These are phyloP conservation scores for Kryptolebias marmoratus DNA, from an alignment of 2,113 vertebrate species.

Conservation along the genomic window DNA sequence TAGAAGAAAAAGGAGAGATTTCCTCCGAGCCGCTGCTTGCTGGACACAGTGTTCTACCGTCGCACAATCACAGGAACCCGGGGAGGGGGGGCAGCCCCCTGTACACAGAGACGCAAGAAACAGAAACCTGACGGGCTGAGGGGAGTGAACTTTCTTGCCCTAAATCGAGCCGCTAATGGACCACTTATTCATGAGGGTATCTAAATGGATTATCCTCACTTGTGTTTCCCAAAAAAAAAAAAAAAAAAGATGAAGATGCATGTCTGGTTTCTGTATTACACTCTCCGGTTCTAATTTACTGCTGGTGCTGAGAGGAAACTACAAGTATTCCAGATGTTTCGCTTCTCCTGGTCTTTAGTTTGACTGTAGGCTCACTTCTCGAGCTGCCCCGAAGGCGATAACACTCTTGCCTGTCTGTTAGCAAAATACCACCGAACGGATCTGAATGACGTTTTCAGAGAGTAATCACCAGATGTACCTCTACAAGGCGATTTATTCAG, in stretches of 20 bases:
- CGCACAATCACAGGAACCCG: constrained; percentile 83
- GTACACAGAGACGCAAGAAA: constrained; percentile 21
- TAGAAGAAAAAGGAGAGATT: constrained; percentile 76
- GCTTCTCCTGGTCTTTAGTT: constrained; percentile 30
- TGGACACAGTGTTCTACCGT: constrained; percentile 79
- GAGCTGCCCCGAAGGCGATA: neutral
- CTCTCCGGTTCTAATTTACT: constrained; percentile 66
- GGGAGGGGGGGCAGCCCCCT: constrained; percentile 55
- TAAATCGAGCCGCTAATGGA: constrained; percentile 31
- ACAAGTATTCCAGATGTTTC: constrained; percentile 73
- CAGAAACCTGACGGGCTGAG: constrained; percentile 20
- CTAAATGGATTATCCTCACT: constrained; percentile 21
- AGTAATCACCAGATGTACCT: too few relatives aligned
- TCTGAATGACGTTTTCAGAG: too few relatives aligned
- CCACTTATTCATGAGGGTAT: constrained; percentile 17
- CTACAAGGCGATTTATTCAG: too few relatives aligned
- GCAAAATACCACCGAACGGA: too few relatives aligned
- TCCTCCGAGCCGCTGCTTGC: constrained; percentile 75
- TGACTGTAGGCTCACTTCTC: constrained; percentile 10
- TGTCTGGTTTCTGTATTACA: constrained; percentile 78
- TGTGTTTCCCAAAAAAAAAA: constrained; percentile 8
- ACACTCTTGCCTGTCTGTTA: too few relatives aligned
- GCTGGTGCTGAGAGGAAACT: constrained; percentile 56
- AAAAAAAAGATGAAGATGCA: neutral
- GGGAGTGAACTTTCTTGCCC: constrained; percentile 6